Evolutionary conservation across 2,797 vertebrate species (phyloP), one percentile per base, ranked within the genome.

Genomic region (Picus viridis): DNA sequence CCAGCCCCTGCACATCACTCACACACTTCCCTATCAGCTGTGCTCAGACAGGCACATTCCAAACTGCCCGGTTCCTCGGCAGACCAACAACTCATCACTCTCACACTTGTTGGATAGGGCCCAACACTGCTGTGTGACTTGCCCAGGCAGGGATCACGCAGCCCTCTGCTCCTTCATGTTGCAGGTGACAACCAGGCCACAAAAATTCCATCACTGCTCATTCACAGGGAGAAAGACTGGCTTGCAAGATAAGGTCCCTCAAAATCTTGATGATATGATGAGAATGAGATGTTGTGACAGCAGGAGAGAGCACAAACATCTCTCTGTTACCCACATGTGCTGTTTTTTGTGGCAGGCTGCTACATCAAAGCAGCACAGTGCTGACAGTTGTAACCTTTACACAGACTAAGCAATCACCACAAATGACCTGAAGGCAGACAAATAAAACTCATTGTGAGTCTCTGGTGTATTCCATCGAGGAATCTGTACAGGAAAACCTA

Each of bases 361-460:
- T 72, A 10, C 80, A 62, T 20, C 78, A 92, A 83, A 65, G 49
- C 62, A 86, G 73, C 54, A 8, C 1, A 1, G n/a, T 71, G 84
- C 76, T 95, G 90, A 76, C 36, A 81, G 77, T 47, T 49, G 36
- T 85, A 95, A 89, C 71, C 72, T 93, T 94, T 53, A 17, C 74
- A 87, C 77, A 76, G 70, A 80, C n/a, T 70, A 91, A 92, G 74
- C 91, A 93, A 82, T 84, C 62, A 16, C 54, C 80, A 62, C 41
- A 58, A 58, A 76, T 59, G 62, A 88, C 72, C 72, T 27, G 26
- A 17, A 88, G 69, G 79, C 78, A 90, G 69, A 84, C 29, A 85
- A 71, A 87, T 56, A 83, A 69, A 93, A 86, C 29, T 67, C 9
- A 27, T 84, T 83, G 49, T 0, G 1, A 74, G 29, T 65, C 58